Conservation (phyloP, 2,888 invertebrate genomes). For the Trimorus sp. region DNA sequence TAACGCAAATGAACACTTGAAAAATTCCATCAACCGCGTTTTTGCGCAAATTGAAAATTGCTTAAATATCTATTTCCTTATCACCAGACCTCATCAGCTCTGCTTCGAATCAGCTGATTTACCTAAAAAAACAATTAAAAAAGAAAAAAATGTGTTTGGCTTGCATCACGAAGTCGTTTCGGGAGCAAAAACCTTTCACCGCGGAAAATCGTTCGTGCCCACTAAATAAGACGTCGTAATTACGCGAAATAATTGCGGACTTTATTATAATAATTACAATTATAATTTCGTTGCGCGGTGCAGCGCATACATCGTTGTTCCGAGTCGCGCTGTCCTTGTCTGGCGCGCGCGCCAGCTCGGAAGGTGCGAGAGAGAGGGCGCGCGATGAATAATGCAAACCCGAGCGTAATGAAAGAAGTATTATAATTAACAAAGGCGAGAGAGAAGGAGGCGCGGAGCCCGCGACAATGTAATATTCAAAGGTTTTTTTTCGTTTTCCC, state of each 20-base stretch:
- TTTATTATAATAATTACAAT: conserved; percentile 47
- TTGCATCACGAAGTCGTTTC: not conserved
- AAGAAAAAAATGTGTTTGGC: too few relatives aligned
- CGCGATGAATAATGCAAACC: conserved; percentile 41
- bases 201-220: conserved; percentile 39
- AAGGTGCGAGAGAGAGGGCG: not conserved
- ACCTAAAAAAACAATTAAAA: too few relatives aligned
- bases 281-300: conserved; percentile 21
- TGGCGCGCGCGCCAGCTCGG: not conserved
- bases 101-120: too few relatives aligned
- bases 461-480: conserved; percentile 49
- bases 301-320: conserved; percentile 27
- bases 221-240: conserved; percentile 54
- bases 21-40: too few relatives aligned
- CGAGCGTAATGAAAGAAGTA: conserved; percentile 41
- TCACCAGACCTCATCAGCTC: too few relatives aligned
- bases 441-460: conserved; percentile 14
- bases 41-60: too few relatives aligned
- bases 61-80: too few relatives aligned
- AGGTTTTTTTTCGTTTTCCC: conserved; percentile 34
- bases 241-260: conserved; percentile 33
- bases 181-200: conserved; percentile 53
- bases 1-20: too few relatives aligned
- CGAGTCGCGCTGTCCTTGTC: not conserved
- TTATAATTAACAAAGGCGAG: conserved; percentile 43